phyloP scores from a whole-genome alignment of 1,140 invertebrate species.

The Hypsibius dujardini region DNA sequence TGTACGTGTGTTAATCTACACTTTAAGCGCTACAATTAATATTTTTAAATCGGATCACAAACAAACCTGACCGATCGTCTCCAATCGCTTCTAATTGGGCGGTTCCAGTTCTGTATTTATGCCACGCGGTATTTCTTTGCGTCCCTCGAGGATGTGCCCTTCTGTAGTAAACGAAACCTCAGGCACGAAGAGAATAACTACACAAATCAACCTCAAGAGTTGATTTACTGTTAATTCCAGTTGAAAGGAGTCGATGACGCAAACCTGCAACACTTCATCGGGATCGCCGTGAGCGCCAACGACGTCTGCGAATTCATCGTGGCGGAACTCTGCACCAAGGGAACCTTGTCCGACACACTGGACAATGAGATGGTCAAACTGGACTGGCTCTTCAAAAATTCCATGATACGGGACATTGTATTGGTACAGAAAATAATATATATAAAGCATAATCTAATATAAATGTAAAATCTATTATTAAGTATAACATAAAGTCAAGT shows the following conservation, averaged over 20 bases:
- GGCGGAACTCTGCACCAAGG: conserved; percentile 71
- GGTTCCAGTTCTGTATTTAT: too few relatives aligned
- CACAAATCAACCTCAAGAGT: too few relatives aligned
- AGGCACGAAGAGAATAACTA: too few relatives aligned
- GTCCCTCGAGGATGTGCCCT: too few relatives aligned
- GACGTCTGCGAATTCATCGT: conserved; percentile 70
- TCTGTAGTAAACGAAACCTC: too few relatives aligned
- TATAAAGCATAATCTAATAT: conserved; percentile 45
- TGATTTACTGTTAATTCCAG: too few relatives aligned
- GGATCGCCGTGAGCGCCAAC: conserved; percentile 69
- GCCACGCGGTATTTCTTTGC: too few relatives aligned
- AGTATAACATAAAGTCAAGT: too few relatives aligned
- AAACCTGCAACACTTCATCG: conserved; percentile 90
- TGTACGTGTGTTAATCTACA: neutral
- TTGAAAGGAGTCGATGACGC: conserved; percentile 71
- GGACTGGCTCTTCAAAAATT: conserved; percentile 72
- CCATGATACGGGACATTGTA: conserved; percentile 66
- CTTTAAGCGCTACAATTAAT: neutral
- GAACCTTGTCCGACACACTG: conserved; percentile 62
- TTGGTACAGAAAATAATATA: conserved; percentile 62
- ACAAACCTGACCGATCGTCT: too few relatives aligned
- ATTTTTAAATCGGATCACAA: too few relatives aligned
- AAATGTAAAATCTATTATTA: neutral
- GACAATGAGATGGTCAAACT: conserved; percentile 64
- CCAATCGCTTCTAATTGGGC: too few relatives aligned